Evolutionary conservation across 92 coral and sea anemone genomes (phyloP).

Genomic region (Montipora capitata): DNA sequence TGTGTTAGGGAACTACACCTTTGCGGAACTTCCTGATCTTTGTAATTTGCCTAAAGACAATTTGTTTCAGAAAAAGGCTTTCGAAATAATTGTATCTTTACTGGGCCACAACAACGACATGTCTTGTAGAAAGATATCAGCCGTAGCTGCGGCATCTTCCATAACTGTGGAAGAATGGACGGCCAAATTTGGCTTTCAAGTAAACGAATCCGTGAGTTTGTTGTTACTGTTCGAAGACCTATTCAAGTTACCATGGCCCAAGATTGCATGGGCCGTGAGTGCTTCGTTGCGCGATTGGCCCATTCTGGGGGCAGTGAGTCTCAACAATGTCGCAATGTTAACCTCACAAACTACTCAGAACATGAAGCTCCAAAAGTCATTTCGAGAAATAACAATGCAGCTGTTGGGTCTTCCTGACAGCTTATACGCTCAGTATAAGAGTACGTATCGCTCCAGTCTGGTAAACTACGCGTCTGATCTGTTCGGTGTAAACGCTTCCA

Average conservation of each 20-base stretch:
- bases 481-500: constrained; percentile 70
- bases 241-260: constrained; percentile 69
- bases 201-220: constrained; percentile 53
- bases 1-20: constrained; percentile 61
- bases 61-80: constrained; percentile 32
- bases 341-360: constrained; percentile 19
- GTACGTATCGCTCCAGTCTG: constrained; percentile 38
- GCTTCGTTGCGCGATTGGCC: constrained; percentile 76
- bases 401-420: constrained; percentile 21
- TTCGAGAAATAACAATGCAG: constrained; percentile 35
- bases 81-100: constrained; percentile 46
- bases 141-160: constrained; percentile 59
- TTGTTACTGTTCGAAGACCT: constrained; percentile 54
- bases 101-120: constrained; percentile 61
- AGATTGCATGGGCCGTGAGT: constrained; percentile 80
- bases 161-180: constrained; percentile 46
- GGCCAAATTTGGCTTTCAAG: constrained; percentile 62
- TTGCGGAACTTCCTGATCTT: constrained; percentile 65
- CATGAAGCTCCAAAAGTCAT: constrained; percentile 42
- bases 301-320: constrained; percentile 53
- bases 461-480: constrained; percentile 38
- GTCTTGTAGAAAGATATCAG: constrained; percentile 72
- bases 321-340: constrained; percentile 30
- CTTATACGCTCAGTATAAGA: background rate
- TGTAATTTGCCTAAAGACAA: constrained; percentile 46